These are phyloP conservation scores for Chloroceryle aenea DNA, from an alignment of 2,113 vertebrate genomes.

Conservation along the genomic window DNA sequence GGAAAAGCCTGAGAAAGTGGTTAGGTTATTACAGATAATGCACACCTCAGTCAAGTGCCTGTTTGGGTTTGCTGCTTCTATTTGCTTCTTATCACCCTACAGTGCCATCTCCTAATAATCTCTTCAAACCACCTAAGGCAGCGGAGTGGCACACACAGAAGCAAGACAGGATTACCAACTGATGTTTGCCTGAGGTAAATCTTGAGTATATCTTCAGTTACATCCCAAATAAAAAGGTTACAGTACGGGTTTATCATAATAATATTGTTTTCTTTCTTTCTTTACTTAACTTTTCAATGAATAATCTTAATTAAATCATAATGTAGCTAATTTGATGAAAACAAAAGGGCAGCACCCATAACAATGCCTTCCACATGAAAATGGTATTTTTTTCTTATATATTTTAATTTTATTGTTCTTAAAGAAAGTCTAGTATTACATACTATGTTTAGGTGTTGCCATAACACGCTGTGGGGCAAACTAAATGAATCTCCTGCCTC, in stretches of 20 bases:
- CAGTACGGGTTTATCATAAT: neutral
- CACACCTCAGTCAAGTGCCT: neutral
- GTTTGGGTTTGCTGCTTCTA: neutral
- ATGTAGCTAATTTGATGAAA: neutral
- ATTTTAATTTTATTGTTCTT: neutral
- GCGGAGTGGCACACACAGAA: accelerated
- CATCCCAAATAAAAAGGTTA: neutral
- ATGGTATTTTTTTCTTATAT: neutral
- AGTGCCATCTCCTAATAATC: neutral
- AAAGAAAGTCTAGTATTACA: neutral
- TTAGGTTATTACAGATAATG: neutral
- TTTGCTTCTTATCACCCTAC: neutral
- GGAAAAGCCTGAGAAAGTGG: neutral
- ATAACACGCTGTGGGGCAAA: neutral
- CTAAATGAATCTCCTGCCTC: neutral
- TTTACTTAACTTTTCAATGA: neutral
- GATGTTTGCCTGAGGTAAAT: neutral
- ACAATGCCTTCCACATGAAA: neutral
- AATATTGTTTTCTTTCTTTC: neutral
- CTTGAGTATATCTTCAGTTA: neutral
- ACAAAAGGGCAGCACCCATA: neutral
- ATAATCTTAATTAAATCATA: neutral
- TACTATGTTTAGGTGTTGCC: neutral
- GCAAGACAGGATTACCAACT: neutral
- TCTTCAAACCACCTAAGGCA: neutral